These are phyloP conservation scores for Catocala fraxini DNA, from an alignment of 2,888 invertebrate genomes.

Conservation along the genomic window DNA sequence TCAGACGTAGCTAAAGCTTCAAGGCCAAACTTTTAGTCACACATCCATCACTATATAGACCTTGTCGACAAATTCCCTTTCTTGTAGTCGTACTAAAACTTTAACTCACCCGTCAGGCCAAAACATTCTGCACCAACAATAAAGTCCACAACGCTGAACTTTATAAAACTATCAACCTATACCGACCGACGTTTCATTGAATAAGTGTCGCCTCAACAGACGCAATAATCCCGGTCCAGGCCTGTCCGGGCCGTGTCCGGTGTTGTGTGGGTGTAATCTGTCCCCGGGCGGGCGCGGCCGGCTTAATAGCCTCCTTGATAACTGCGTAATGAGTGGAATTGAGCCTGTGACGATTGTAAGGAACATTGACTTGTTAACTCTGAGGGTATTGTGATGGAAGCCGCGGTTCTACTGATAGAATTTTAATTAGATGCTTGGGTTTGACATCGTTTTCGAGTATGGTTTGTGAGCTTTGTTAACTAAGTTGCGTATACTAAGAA, in stretches of 20 bases:
- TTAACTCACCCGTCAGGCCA: no score
- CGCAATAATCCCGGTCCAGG: conserved; percentile 9
- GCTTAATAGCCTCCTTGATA: conserved; percentile 37
- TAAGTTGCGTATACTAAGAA: no score
- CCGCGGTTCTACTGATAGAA: neutral
- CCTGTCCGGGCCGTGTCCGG: conserved; percentile 19
- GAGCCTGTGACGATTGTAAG: conserved; percentile 7
- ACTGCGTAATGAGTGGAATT: conserved; percentile 30
- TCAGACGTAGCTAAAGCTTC: no score
- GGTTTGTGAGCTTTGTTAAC: no score
- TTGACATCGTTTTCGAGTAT: no score
- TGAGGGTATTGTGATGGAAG: neutral
- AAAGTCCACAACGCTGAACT: neutral
- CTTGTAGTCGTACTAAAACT: no score
- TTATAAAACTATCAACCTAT: conserved; percentile 4
- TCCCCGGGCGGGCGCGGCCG: conserved; percentile 13
- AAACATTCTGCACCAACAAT: neutral
- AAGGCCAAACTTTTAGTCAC: conserved; percentile 1
- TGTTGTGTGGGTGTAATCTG: conserved; percentile 16
- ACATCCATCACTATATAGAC: no score
- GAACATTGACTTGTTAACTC: conserved; percentile 11
- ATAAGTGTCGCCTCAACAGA: conserved; percentile 14
- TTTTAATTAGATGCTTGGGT: no score
- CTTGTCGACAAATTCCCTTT: no score
- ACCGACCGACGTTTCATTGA: conserved; percentile 5